Evolutionary conservation across 2,797 vertebrate species (phyloP).

Genomic region (Crocidura indochinensis): DNA sequence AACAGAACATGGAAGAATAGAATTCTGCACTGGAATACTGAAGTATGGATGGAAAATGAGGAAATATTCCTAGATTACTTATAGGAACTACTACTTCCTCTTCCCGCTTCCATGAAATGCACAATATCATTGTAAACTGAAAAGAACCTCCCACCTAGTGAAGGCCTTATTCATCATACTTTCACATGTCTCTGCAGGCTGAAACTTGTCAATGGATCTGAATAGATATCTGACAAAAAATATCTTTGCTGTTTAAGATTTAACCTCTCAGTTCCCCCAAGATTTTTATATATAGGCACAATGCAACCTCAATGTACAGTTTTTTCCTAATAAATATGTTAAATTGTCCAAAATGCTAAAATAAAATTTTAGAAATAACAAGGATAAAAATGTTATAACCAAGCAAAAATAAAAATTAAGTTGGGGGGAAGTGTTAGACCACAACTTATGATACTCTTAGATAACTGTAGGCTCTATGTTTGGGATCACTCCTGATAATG

Average conservation of each 20-base stretch:
- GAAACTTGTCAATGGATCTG: neutral
- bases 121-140: neutral
- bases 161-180: neutral
- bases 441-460: too few species aligned
- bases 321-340: neutral
- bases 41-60: neutral
- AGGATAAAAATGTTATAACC: neutral
- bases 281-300: neutral
- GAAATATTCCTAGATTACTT: neutral
- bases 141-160: neutral
- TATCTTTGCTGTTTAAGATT: neutral
- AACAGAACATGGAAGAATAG: neutral
- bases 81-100: neutral
- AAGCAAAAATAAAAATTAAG: conserved; percentile 24
- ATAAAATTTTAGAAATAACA: conserved; percentile 12
- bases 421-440: neutral
- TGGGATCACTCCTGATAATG: too few species aligned
- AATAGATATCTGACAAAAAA: neutral
- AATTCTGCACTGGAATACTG: neutral
- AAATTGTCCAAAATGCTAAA: neutral
- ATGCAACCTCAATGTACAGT: too few species aligned
- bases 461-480: too few species aligned
- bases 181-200: neutral
- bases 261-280: neutral
- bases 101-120: neutral